These are phyloP conservation scores for Hydropsyche tenuis DNA, from an alignment of 1,140 invertebrate species.

Conservation along the genomic window DNA sequence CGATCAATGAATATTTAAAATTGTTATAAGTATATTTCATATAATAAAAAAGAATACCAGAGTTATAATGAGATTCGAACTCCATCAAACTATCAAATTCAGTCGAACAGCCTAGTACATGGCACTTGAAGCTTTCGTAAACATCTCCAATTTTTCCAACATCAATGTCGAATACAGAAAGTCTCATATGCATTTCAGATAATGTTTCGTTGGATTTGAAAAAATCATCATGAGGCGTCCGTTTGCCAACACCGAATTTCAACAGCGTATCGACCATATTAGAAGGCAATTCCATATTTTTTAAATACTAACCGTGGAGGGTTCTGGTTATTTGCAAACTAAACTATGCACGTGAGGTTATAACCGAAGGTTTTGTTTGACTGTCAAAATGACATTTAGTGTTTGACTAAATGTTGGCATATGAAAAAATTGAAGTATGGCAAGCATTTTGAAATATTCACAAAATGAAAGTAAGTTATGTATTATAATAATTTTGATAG, in stretches of 20 bases:
- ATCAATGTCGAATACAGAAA: constrained; percentile 57
- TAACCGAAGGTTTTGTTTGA: too few relatives aligned
- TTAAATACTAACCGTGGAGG: too few relatives aligned
- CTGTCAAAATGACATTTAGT: too few relatives aligned
- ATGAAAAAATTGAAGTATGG: too few relatives aligned
- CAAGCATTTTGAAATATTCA: too few relatives aligned
- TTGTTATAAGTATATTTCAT: too few relatives aligned
- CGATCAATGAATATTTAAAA: not conserved
- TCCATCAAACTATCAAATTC: constrained; percentile 53
- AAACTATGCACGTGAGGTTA: too few relatives aligned
- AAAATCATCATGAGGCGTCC: constrained; percentile 53
- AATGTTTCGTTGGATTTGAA: constrained; percentile 53
- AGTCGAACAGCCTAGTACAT: constrained; percentile 55
- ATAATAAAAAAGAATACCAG: constrained; percentile 35
- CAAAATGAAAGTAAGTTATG: too few relatives aligned
- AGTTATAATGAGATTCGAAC: constrained; percentile 58
- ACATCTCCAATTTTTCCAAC: constrained; percentile 55
- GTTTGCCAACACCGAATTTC: constrained; percentile 53
- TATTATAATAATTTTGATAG: too few relatives aligned
- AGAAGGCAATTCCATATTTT: constrained; percentile 3
- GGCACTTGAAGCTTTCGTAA: constrained; percentile 54
- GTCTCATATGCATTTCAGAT: constrained; percentile 48
- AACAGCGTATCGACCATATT: constrained; percentile 47
- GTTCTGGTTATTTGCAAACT: too few relatives aligned
- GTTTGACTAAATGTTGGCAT: too few relatives aligned